Evolutionary conservation across 2,888 invertebrate genomes (phyloP).

Genomic region (Lithophane socia): DNA sequence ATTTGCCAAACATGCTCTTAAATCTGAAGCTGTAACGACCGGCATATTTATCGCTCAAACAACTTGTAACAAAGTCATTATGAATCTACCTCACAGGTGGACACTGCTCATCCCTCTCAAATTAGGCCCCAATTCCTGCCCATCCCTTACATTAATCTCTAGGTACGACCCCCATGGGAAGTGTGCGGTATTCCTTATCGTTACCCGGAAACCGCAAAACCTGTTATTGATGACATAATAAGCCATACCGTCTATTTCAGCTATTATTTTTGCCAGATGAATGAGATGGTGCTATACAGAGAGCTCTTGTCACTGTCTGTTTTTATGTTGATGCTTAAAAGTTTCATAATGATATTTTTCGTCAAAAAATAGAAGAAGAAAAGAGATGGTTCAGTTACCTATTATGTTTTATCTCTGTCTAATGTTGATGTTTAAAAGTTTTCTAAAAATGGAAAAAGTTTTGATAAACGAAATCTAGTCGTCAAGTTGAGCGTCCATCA

Average conservation of each 20-base stretch:
- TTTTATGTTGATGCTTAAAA: slow-evolving; percentile 3
- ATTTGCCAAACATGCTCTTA: neutral
- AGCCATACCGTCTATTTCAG: slow-evolving; percentile 33
- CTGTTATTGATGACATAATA: slow-evolving; percentile 53
- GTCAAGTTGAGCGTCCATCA: neutral
- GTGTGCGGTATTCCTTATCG: slow-evolving; percentile 19
- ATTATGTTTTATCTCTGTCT: neutral
- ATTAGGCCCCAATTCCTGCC: slow-evolving; percentile 2
- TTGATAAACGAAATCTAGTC: neutral
- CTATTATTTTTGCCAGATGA: slow-evolving; percentile 23
- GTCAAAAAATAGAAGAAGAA: neutral
- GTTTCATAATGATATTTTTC: neutral
- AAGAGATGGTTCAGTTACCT: neutral
- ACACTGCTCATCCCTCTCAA: neutral
- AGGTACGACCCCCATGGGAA: slow-evolving; percentile 38
- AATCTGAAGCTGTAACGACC: neutral
- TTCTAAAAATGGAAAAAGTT: slow-evolving; percentile 10
- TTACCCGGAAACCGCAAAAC: slow-evolving; percentile 31
- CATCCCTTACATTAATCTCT: slow-evolving; percentile 32
- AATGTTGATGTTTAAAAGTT: neutral
- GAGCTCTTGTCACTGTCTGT: neutral
- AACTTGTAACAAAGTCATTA: neutral
- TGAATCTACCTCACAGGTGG: slow-evolving; percentile 9
- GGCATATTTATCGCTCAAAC: neutral
- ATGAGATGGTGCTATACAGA: slow-evolving; percentile 8